These are phyloP conservation scores for Nylanderia fulva DNA, from an alignment of 1,140 invertebrate genomes.

Conservation along the genomic window DNA sequence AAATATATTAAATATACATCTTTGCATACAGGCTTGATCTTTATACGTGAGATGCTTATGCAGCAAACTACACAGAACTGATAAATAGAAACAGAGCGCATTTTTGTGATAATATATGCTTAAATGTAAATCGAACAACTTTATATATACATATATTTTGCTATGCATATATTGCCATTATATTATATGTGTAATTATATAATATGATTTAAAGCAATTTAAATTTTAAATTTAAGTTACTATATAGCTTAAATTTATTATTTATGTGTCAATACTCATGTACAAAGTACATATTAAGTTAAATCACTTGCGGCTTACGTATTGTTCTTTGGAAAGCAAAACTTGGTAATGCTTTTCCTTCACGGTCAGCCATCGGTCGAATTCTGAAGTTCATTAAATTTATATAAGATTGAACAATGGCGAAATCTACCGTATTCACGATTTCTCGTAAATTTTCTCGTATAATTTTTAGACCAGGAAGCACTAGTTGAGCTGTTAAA, in stretches of 20 bases:
- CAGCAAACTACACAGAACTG: not conserved
- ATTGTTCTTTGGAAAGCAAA: conserved; percentile 84
- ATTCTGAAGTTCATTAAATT: conserved; percentile 87
- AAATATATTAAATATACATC: not conserved
- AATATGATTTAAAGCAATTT: not conserved
- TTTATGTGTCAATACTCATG: not conserved
- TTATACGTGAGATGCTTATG: not conserved
- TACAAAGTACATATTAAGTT: not conserved
- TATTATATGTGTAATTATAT: not conserved
- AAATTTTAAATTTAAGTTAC: too few species aligned
- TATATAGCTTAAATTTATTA: not conserved
- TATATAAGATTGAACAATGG: conserved; percentile 87
- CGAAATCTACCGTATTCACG: conserved; percentile 87
- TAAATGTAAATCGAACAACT: not conserved
- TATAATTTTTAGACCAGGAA: conserved; percentile 86
- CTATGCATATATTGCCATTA: not conserved
- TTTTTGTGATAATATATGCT: not conserved
- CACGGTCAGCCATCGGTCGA: conserved; percentile 85
- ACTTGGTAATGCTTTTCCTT: conserved; percentile 86
- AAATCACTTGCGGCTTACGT: conserved; percentile 79
- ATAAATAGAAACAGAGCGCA: not conserved
- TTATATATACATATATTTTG: too few species aligned
- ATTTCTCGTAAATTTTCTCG: conserved; percentile 86
- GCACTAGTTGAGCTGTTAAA: conserved; percentile 88
- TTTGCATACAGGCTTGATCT: not conserved